Evolutionary conservation across 2,113 vertebrate species (phyloP), one percentile per base, ranked within the genome.

Genomic region (Aramus guarauna): DNA sequence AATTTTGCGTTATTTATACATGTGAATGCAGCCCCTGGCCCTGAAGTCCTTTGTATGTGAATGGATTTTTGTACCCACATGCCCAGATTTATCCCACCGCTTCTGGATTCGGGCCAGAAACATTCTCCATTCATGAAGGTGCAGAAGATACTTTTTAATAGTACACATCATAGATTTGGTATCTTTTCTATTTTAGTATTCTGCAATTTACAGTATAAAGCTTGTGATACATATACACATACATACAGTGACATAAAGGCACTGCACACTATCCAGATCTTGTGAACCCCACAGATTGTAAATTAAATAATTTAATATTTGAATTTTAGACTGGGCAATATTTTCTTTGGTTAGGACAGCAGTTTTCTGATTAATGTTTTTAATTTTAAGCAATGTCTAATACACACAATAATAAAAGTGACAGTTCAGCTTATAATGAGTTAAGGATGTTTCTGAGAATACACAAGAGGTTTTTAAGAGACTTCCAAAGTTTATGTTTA

Each of bases 321-420:
- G 98, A 97, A 97, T 98, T 98, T 97, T 91, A 98, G 95, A 97
- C 96, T 94, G 92, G 94, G 95, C 79, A 84, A 97, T 98, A 97
- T 97, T 97, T 98, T 98, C 92, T 96, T 98, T 95, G 83, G 85
- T 94, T 95, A 97, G 97, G 97, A 98, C 97, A 97, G 94, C 95
- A 97, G 73, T 97, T 98, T 98, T 97, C 98, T 98, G 98, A 98
- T 98, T 96, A 98, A 98, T 98, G 98, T 97, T 98, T 98, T 98
- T 98, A 98, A 98, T 98, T 98, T 98, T 97, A 98, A 97, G 85
- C 96, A 87, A 92, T 95, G 96, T 97, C 97, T 97, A 98, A 98
- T 98, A 97, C 86, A 96, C 96, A 96, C 96, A 97, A 98, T 98
- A 98, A 98, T 98, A 98, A 98, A 98, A 98, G 93, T 97, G 97